phyloP scores from a whole-genome alignment of 1,140 invertebrate genomes.

The Mactra quadrangularis region DNA sequence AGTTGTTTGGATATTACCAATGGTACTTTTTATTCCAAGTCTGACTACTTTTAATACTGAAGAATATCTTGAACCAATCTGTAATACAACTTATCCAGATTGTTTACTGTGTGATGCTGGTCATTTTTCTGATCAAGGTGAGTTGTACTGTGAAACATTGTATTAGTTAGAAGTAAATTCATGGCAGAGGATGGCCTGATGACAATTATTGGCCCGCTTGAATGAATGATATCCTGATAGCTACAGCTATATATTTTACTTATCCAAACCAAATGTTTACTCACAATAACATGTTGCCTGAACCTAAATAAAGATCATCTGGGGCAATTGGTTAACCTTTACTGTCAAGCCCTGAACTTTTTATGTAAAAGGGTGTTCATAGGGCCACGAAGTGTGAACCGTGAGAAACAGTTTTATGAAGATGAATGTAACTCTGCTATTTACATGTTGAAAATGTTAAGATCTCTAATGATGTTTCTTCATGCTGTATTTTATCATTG shows the following conservation, averaged over 20 bases:
- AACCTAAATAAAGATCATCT: too few relatives aligned
- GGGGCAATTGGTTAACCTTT: too few relatives aligned
- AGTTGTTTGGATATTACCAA: conserved; percentile 2
- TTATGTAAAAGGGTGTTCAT: too few relatives aligned
- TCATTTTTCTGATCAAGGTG: conserved; percentile 37
- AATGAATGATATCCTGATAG: not conserved
- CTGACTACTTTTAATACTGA: not conserved
- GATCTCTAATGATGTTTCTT: too few relatives aligned
- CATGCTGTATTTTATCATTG: too few relatives aligned
- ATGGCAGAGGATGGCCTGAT: not conserved
- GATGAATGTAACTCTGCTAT: too few relatives aligned
- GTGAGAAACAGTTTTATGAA: too few relatives aligned
- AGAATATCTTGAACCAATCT: not conserved
- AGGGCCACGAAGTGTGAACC: too few relatives aligned
- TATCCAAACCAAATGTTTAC: not conserved
- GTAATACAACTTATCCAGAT: conserved; percentile 12
- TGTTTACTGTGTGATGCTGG: conserved; percentile 29
- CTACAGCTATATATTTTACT: not conserved
- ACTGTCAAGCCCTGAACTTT: too few relatives aligned
- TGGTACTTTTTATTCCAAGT: not conserved
- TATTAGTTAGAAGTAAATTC: not conserved
- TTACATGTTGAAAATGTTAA: too few relatives aligned
- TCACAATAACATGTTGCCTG: too few relatives aligned
- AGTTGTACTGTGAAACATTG: not conserved
- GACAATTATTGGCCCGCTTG: not conserved